These are phyloP conservation scores for Lasioglossum malachurum DNA, from an alignment of 2,888 invertebrate species.

Conservation along the genomic window DNA sequence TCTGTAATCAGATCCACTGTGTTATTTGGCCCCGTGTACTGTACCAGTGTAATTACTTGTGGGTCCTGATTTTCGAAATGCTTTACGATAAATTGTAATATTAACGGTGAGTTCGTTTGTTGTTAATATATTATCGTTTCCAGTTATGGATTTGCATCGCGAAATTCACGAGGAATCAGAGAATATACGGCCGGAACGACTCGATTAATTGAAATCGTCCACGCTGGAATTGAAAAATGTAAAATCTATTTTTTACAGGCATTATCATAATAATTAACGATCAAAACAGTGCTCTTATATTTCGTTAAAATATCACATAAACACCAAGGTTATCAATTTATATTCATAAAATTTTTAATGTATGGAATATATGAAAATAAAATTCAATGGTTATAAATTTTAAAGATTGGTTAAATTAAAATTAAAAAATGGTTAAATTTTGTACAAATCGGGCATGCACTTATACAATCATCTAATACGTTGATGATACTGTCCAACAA, in stretches of 20 bases:
- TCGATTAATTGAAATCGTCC: neutral
- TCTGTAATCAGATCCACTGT: neutral
- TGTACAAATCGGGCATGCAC: too few relatives aligned
- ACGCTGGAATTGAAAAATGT: neutral
- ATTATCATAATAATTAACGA: neutral
- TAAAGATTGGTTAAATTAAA: too few relatives aligned
- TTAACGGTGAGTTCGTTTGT: neutral
- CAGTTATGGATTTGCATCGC: neutral
- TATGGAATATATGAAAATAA: too few relatives aligned
- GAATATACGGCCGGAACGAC: neutral
- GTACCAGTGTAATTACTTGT: neutral
- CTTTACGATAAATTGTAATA: neutral
- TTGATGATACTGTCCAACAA: too few relatives aligned
- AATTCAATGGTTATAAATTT: too few relatives aligned
- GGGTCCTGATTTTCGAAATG: neutral
- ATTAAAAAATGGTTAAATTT: too few relatives aligned
- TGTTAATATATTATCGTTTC: neutral
- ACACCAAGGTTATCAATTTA: neutral
- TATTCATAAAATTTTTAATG: neutral
- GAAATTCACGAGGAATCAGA: neutral
- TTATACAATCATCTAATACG: too few relatives aligned
- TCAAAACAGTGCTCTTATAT: neutral
- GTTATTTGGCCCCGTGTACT: neutral
- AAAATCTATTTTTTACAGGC: neutral
- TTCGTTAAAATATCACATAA: neutral